These are phyloP conservation scores for Pantala flavescens DNA, from an alignment of 1,140 invertebrate genomes.

Conservation along the genomic window DNA sequence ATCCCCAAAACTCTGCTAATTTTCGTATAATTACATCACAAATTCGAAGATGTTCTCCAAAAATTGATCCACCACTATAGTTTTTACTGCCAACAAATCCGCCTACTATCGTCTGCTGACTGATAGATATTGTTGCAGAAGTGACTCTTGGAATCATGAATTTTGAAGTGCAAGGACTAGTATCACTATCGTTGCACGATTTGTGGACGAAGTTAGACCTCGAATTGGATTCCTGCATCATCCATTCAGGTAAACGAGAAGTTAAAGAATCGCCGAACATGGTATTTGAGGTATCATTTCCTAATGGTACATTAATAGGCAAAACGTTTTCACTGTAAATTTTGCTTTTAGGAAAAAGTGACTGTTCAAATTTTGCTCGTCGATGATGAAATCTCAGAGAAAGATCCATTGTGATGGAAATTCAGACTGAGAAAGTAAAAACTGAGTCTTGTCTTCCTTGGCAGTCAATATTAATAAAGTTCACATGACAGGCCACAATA, in stretches of 20 bases:
- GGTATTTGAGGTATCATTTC: neutral
- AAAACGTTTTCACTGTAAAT: neutral
- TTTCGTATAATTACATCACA: slow-evolving; percentile 3
- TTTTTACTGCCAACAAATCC: slow-evolving; percentile 25
- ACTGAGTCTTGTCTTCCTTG: no score
- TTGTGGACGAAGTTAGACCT: neutral
- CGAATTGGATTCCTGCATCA: neutral
- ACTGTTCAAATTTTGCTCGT: neutral
- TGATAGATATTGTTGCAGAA: neutral
- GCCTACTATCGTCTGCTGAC: slow-evolving; percentile 18
- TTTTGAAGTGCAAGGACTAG: neutral
- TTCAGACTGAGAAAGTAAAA: no score
- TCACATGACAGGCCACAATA: no score
- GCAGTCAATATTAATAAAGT: no score
- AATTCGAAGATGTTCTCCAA: slow-evolving; percentile 13
- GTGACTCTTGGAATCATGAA: neutral
- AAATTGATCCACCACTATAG: slow-evolving; percentile 14
- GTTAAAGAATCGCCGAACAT: neutral
- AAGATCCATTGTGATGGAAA: neutral
- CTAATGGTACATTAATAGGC: neutral
- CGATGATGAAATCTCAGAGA: neutral
- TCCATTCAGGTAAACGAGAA: neutral
- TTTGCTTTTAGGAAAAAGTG: neutral
- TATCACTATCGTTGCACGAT: neutral
- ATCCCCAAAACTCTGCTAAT: neutral